These are phyloP conservation scores for Polydesmus complanatus DNA, from an alignment of 2,888 invertebrate genomes.

Conservation along the genomic window DNA sequence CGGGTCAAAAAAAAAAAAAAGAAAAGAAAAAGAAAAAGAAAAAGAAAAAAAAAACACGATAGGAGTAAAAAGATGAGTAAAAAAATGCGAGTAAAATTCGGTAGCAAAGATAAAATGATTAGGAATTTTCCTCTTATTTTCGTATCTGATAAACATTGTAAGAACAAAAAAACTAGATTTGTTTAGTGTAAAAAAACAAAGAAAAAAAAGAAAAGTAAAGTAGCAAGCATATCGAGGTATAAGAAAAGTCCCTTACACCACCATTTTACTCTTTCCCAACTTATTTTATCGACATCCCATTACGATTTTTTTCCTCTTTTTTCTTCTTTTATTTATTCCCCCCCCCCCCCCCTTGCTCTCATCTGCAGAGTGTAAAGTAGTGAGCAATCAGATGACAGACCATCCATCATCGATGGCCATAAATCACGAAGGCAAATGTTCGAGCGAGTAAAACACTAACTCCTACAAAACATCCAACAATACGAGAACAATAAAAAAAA, in stretches of 20 bases:
- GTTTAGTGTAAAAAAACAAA: neutral
- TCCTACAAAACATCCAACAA: neutral
- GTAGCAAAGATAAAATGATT: too few species aligned
- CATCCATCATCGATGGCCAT: constrained; percentile 12
- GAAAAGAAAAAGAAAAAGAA: neutral
- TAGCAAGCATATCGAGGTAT: neutral
- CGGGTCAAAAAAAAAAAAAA: neutral
- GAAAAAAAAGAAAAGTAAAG: neutral
- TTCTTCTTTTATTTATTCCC: neutral
- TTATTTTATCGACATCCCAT: neutral
- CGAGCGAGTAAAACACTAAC: neutral
- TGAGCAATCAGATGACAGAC: constrained; percentile 8
- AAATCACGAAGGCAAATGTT: constrained; percentile 14
- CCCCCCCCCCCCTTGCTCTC: too few species aligned
- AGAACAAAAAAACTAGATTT: neutral
- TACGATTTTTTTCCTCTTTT: neutral
- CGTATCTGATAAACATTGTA: neutral
- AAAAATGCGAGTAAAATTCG: too few species aligned
- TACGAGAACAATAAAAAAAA: neutral
- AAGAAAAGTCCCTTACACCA: too few species aligned
- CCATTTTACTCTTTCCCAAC: neutral
- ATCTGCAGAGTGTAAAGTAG: neutral
- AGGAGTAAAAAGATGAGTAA: too few species aligned
- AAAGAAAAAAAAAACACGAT: neutral
- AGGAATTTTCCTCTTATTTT: neutral